phyloP scores from a whole-genome alignment of 2,888 invertebrate species.

The Drosophila putrida region DNA sequence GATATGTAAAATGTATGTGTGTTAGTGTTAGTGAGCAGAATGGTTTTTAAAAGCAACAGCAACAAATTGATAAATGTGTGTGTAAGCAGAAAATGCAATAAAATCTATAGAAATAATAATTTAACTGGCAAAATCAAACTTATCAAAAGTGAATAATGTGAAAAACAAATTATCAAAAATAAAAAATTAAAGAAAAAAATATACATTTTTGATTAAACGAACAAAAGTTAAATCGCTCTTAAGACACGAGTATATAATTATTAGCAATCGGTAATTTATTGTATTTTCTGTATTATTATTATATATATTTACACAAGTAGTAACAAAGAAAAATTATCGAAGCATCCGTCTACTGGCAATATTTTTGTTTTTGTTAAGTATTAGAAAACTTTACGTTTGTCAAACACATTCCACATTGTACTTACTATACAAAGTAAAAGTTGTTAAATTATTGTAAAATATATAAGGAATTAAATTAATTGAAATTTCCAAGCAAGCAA shows the following conservation, averaged over 20 bases:
- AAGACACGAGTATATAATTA: slow-evolving; percentile 35
- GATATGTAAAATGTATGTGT: slow-evolving; percentile 75
- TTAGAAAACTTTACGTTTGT: slow-evolving; percentile 61
- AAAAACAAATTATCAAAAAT: slow-evolving; percentile 33
- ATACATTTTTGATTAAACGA: slow-evolving; percentile 36
- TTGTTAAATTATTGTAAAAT: slow-evolving; percentile 64
- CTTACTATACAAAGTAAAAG: slow-evolving; percentile 53
- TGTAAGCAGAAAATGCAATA: slow-evolving; percentile 49
- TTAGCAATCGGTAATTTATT: slow-evolving; percentile 58
- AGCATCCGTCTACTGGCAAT: slow-evolving; percentile 74
- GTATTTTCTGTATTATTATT: slow-evolving; percentile 62
- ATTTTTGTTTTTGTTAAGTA: slow-evolving; percentile 60
- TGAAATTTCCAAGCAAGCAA: slow-evolving; percentile 48
- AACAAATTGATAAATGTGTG: slow-evolving; percentile 61
- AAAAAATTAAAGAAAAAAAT: too few relatives aligned
- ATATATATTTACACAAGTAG: slow-evolving; percentile 27
- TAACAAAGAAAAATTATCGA: slow-evolving; percentile 1
- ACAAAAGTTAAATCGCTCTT: slow-evolving; percentile 43
- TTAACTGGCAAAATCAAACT: slow-evolving; percentile 55
- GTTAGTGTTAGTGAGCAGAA: slow-evolving; percentile 76
- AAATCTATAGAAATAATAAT: slow-evolving; percentile 26
- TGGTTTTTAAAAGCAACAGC: slow-evolving; percentile 70
- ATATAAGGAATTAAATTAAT: slow-evolving; percentile 49
- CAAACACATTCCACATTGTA: slow-evolving; percentile 71
- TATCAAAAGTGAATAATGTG: slow-evolving; percentile 40